phyloP scores from a whole-genome alignment of 2,113 vertebrate species.

The Coracopsis vasa region DNA sequence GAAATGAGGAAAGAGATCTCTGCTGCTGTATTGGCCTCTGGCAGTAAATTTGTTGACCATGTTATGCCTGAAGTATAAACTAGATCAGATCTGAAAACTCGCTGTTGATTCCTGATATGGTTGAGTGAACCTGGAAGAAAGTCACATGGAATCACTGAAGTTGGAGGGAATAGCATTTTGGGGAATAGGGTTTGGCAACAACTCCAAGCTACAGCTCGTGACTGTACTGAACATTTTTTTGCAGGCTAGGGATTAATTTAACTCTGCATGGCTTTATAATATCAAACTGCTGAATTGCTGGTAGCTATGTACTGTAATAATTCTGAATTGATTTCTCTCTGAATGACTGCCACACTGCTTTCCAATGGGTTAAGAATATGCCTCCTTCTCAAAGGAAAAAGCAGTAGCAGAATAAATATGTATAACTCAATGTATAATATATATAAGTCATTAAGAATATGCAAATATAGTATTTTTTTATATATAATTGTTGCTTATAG shows the following conservation, averaged over 20 bases:
- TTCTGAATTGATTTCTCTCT: not conserved
- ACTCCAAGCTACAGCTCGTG: not conserved
- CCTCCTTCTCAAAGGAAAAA: not conserved
- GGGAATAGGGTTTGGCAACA: not conserved
- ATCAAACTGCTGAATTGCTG: not conserved
- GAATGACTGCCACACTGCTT: not conserved
- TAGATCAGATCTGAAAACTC: not conserved
- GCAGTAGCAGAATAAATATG: not conserved
- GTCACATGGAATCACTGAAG: not conserved
- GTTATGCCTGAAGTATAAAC: not conserved
- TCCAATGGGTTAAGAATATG: not conserved
- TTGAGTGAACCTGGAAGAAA: not conserved
- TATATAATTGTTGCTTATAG: not conserved
- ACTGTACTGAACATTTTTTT: not conserved
- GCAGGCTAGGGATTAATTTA: not conserved
- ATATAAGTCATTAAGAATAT: not conserved
- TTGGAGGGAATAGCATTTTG: not conserved
- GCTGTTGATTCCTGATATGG: not conserved
- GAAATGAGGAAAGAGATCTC: not conserved
- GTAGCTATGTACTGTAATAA: not conserved
- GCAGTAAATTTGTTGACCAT: not conserved
- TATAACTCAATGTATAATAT: not conserved
- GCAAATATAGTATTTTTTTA: not conserved
- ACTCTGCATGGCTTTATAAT: constrained; percentile 3
- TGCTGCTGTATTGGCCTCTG: not conserved